These are phyloP conservation scores for Hafferia zeledoni DNA, from an alignment of 2,797 vertebrate species.

Conservation along the genomic window DNA sequence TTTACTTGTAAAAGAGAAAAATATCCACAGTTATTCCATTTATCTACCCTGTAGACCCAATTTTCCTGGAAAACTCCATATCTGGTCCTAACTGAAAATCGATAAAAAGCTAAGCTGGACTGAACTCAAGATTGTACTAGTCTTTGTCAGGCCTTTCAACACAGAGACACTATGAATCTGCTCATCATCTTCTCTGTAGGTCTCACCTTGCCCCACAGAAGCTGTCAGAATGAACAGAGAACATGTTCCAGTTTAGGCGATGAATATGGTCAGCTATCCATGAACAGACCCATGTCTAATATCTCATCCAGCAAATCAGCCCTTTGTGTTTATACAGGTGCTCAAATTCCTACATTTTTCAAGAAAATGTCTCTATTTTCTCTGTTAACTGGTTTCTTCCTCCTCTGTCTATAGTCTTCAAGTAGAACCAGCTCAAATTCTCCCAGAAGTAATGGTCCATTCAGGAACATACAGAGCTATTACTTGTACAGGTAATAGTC, in stretches of 20 bases:
- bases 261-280: neutral
- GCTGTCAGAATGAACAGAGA: neutral
- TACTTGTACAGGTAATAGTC: neutral
- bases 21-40: neutral
- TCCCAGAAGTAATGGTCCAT: neutral
- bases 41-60: neutral
- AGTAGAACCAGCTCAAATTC: neutral
- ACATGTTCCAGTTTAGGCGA: neutral
- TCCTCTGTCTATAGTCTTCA: neutral
- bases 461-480: neutral
- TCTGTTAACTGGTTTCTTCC: rapidly evolving
- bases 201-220: neutral
- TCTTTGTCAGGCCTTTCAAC: neutral
- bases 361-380: neutral
- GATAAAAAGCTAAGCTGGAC: neutral
- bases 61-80: neutral
- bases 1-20: neutral
- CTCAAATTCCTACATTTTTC: neutral
- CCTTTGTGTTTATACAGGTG: neutral
- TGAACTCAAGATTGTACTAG: neutral
- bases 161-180: neutral
- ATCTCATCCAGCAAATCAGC: neutral
- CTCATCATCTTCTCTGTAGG: neutral
- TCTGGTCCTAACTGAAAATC: neutral
- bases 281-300: neutral